Evolutionary conservation across 2,113 vertebrate genomes (phyloP).

Genomic region (Gallinago media): DNA sequence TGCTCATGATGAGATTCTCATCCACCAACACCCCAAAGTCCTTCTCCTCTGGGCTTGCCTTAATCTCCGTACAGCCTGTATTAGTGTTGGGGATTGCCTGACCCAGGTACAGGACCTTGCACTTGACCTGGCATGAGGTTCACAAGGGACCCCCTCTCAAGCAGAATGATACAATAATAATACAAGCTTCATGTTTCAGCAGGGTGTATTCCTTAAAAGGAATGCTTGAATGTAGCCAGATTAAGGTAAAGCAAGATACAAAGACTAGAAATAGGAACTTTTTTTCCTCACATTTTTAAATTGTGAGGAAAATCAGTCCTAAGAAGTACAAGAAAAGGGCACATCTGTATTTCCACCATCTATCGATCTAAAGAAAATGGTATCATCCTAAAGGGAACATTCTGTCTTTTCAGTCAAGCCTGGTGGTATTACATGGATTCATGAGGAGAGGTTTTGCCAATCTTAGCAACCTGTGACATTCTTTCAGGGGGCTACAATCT

Average conservation of each 20-base stretch:
- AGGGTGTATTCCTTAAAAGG: not conserved
- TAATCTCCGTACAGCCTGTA: not conserved
- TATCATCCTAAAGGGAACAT: not conserved
- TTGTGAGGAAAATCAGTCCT: not conserved
- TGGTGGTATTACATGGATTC: not conserved
- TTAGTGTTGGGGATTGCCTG: not conserved
- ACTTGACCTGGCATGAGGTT: not conserved
- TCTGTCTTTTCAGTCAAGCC: not conserved
- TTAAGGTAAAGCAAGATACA: not conserved
- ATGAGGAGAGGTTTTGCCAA: not conserved
- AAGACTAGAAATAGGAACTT: not conserved
- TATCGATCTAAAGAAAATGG: not conserved
- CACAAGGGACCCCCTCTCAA: not conserved
- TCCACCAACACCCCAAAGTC: not conserved
- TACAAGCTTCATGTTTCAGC: rapidly evolving
- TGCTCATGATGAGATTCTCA: not conserved
- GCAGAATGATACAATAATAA: not conserved
- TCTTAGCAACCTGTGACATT: rapidly evolving
- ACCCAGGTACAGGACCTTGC: not conserved
- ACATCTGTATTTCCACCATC: not conserved
- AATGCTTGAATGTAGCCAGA: not conserved
- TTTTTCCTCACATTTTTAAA: not conserved
- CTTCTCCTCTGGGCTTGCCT: not conserved
- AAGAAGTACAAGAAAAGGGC: not conserved
- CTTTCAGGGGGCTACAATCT: not conserved